A percentile compares a stretch with the other conserved stretches of the same genome.
Conservation (phyloP, 2,797 vertebrate species). For the Cyprinella venusta region DNA sequence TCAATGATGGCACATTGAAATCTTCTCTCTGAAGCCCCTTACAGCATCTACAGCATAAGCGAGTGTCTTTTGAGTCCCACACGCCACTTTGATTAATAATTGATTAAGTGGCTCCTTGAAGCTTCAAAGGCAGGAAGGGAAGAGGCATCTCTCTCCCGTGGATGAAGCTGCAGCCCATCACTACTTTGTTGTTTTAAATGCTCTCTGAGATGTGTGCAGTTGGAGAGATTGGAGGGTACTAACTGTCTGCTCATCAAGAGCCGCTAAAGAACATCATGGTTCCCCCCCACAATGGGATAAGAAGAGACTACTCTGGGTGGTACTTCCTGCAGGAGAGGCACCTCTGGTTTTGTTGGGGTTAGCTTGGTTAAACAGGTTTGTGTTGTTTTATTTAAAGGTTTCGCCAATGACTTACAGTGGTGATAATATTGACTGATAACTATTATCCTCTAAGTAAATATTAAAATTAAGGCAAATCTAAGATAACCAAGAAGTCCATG, state of each 20-base stretch:
- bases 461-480: not conserved
- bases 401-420: not conserved
- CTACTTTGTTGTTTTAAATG: constrained; percentile 98
- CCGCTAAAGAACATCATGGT: constrained; percentile 51
- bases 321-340: constrained; percentile 46
- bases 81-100: constrained; percentile 99
- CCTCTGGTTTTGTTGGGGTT: constrained; percentile 16
- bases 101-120: constrained; percentile 92
- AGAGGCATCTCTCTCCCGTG: constrained; percentile 86
- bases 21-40: constrained; percentile 49
- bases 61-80: constrained; percentile 90
- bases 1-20: constrained; percentile 53
- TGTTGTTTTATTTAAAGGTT: not conserved
- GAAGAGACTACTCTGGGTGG: constrained; percentile 41
- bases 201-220: constrained; percentile 79
- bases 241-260: constrained; percentile 75
- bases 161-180: constrained; percentile 90
- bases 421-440: not conserved
- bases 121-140: constrained; percentile 96
- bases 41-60: constrained; percentile 74
- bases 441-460: not conserved
- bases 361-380: constrained; percentile 26
- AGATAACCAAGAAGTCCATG: not conserved
- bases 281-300: constrained; percentile 43
- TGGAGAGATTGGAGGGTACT: constrained; percentile 64